phyloP scores from a whole-genome alignment of 2,113 vertebrate genomes.

The Oryzias melastigma region DNA sequence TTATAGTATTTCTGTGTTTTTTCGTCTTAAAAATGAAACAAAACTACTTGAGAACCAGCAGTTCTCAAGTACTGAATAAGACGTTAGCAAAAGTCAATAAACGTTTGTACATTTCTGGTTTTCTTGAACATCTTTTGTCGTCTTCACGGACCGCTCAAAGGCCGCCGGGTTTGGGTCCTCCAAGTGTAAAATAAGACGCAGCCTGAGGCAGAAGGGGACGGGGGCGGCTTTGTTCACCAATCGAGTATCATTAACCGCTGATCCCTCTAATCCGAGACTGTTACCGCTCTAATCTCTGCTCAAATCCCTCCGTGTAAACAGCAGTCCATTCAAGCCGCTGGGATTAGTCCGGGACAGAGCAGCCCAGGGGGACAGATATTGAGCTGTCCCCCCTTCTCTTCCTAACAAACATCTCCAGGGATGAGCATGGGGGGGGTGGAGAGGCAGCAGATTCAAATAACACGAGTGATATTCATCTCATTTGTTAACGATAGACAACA shows the following conservation, averaged over 20 bases:
- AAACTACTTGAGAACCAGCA: too few relatives aligned
- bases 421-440: not conserved
- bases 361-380: conserved; percentile 69
- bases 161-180: not conserved
- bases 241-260: conserved; percentile 59
- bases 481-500: too few relatives aligned
- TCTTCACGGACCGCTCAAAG: too few relatives aligned
- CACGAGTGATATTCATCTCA: too few relatives aligned
- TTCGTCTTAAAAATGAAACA: too few relatives aligned
- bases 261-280: conserved; percentile 79
- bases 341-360: conserved; percentile 81
- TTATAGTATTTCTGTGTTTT: too few relatives aligned
- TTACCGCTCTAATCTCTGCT: conserved; percentile 85
- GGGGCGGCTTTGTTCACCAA: conserved; percentile 29
- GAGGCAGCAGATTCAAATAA: too few relatives aligned
- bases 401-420: too few relatives aligned
- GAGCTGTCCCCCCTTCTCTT: conserved; percentile 22
- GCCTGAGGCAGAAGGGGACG: conserved; percentile 3
- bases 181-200: conserved; percentile 44
- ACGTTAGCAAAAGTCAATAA: too few relatives aligned
- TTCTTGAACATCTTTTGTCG: too few relatives aligned
- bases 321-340: conserved; percentile 77
- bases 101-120: too few relatives aligned
- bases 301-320: conserved; percentile 91
- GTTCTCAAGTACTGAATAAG: too few relatives aligned